These are phyloP conservation scores for Cirrhinus mrigala DNA, from an alignment of 2,797 vertebrate genomes.

Conservation along the genomic window DNA sequence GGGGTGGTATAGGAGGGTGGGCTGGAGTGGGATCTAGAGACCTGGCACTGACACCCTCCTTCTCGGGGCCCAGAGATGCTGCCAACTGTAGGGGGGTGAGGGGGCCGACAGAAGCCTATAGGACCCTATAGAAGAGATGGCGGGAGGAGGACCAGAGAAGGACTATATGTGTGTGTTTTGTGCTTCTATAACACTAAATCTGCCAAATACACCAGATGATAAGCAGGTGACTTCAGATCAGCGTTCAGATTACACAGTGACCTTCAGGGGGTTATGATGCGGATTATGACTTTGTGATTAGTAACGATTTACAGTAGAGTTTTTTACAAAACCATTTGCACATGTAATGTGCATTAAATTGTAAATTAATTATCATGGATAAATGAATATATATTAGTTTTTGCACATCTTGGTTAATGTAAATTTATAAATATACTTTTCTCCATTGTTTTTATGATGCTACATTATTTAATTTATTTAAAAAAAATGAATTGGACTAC, in stretches of 20 bases:
- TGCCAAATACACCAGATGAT: background rate
- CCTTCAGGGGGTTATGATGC: background rate
- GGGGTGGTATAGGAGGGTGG: constrained; percentile 67
- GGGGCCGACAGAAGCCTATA: constrained; percentile 36
- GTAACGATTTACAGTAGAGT: background rate
- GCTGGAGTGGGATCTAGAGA: constrained; percentile 51
- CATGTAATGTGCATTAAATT: background rate
- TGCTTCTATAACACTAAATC: constrained; percentile 15
- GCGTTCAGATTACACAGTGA: background rate
- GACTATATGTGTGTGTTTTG: constrained; percentile 51
- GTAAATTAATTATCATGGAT: background rate
- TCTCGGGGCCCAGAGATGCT: background rate
- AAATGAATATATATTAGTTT: background rate
- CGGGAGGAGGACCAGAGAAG: constrained; percentile 57
- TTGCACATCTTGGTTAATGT: background rate
- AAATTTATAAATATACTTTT: background rate
- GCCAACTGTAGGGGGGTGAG: constrained; percentile 7
- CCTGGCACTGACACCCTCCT: constrained; percentile 41
- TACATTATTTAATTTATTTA: background rate
- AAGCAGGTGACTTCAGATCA: background rate
- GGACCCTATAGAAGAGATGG: constrained; percentile 60
- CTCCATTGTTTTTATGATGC: background rate
- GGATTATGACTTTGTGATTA: background rate
- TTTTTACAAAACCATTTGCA: background rate
- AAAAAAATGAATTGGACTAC: background rate